Evolutionary conservation across 2,797 vertebrate species (phyloP).

Genomic region (Hemibagrus guttatus): DNA sequence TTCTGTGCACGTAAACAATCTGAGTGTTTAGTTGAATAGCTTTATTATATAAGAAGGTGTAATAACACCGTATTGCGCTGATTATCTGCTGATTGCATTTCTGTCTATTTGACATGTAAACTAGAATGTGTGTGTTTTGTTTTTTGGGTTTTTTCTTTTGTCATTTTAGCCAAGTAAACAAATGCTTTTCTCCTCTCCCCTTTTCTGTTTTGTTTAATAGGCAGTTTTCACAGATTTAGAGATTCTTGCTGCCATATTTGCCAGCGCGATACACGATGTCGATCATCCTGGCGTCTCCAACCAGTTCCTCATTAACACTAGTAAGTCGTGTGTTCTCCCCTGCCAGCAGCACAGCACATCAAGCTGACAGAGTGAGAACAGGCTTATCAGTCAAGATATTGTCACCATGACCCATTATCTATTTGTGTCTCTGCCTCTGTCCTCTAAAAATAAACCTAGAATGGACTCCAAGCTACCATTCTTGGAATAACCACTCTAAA

Average conservation of each 20-base stretch:
- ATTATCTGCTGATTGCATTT: constrained; percentile 4
- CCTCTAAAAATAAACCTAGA: constrained; percentile 34
- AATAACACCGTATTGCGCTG: neutral
- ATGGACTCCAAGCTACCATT: constrained; percentile 15
- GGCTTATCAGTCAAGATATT: constrained; percentile 44
- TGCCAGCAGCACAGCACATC: constrained; percentile 17
- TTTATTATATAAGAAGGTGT: neutral
- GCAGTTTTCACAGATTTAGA: constrained; percentile 88
- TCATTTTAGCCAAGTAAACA: neutral
- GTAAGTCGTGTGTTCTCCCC: constrained; percentile 69
- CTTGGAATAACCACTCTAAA: constrained; percentile 26
- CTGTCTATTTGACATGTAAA: neutral
- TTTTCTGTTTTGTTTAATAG: constrained; percentile 41
- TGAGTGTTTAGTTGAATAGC: neutral
- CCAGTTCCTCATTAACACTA: constrained; percentile 99
- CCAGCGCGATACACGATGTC: constrained; percentile 97
- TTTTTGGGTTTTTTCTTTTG: neutral
- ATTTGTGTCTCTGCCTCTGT: constrained; percentile 33
- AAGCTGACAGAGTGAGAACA: constrained; percentile 28
- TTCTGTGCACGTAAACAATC: neutral
- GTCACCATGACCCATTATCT: constrained; percentile 39
- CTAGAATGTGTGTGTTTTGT: neutral
- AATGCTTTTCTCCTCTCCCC: neutral
- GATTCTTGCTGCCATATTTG: constrained; percentile 98
- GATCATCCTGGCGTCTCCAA: constrained; percentile 99